Evolutionary conservation across 2,888 invertebrate species (phyloP), one percentile per base, ranked within the genome.

Genomic region (Cremastinae sp.): DNA sequence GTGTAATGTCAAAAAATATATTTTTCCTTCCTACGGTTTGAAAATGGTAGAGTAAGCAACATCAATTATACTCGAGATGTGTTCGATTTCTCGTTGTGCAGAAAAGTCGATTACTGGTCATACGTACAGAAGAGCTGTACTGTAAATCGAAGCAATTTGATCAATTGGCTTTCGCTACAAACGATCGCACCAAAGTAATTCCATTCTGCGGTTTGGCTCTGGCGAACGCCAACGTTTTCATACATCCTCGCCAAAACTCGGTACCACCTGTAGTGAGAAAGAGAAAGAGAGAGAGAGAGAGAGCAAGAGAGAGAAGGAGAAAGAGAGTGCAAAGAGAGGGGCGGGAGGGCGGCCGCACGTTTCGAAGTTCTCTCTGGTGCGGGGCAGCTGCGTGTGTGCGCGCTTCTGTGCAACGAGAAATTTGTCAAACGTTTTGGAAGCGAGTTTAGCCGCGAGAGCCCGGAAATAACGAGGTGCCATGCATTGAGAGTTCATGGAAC

Each of bases 131-230:
- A 8, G 28, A 41, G 58, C 45, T 53, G 47, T 49, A 16, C 18
- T 18, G 41, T 47, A 49, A 69, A 69, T 69, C 49, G 37, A 18
- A 82, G 83, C 83, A 83, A 82, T 85, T 83, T 83, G 83, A 86
- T 86, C 83, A 83, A 85, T 85, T 86, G 84, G 83, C 83, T 78
- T 64, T 80, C 78, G 80, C 82, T 80, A 79, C 82, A 85, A 86
- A 85, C 85, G 86, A 87, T 86, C 85, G 86, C 85, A 75, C 85
- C 83, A 80, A 84, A 86, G 85, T 86, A 86, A 86, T 87, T 86
- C 81, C 84, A 86, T 86, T 86, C 83, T 84, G 86, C 79, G 86
- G 86, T 86, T 86, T 83, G 84, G 83, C 82, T 83, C 43, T 83
- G 83, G 83, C 81, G 80, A 77, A 73, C 78, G 64, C 58, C 14